Evolutionary conservation across 2,113 vertebrate genomes (phyloP).

Genomic region (Tetraodon nigroviridis): DNA sequence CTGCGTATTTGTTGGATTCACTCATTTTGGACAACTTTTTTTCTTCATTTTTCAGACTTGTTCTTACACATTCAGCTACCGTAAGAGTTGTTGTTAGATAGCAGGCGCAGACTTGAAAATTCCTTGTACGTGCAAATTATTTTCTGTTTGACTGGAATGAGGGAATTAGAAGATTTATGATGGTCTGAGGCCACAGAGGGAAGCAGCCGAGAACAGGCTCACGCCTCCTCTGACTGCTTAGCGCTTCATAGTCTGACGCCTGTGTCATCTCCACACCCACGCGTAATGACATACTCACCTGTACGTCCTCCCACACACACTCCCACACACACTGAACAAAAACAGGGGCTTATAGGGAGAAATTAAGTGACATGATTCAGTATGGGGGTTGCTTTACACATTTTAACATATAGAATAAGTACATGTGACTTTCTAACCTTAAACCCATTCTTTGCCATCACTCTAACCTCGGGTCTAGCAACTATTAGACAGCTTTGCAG

Average conservation of each 20-base stretch:
- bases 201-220: conserved; percentile 51
- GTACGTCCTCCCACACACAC: neutral
- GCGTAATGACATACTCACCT: neutral
- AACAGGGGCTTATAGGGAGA: too few relatives aligned
- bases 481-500: neutral
- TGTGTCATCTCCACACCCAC: conserved; percentile 50
- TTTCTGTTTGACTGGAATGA: conserved; percentile 65
- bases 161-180: conserved; percentile 69
- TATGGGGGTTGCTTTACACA: neutral
- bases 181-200: conserved; percentile 55
- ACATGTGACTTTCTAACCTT: neutral
- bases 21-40: neutral
- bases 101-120: conserved; percentile 35
- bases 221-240: conserved; percentile 49
- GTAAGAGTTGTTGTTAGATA: conserved; percentile 26
- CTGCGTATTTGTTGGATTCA: neutral
- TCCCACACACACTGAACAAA: too few relatives aligned
- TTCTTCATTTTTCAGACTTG: neutral
- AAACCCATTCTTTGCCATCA: neutral
- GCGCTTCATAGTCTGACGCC: conserved; percentile 60
- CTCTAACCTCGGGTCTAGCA: neutral
- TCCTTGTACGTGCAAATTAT: conserved; percentile 54
- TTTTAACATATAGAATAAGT: neutral
- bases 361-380: too few relatives aligned
- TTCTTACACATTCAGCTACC: conserved; percentile 18